Percentiles rank a stretch among this genome's conserved stretches.
These are phyloP conservation scores for Dyspetes luteomarginatus DNA, from an alignment of 2,888 invertebrate species.

Conservation along the genomic window DNA sequence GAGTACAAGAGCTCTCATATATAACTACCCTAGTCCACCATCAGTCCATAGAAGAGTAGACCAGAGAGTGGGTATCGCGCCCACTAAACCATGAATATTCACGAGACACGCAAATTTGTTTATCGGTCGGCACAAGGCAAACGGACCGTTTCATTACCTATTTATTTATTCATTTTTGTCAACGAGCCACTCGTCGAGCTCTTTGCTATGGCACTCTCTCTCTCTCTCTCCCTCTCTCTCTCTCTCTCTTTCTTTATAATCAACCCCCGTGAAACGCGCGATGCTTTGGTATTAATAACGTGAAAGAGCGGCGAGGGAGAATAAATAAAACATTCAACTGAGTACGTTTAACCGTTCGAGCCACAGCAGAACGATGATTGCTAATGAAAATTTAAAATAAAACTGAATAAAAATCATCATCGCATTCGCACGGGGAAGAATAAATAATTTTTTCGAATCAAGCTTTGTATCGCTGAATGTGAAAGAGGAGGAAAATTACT, in stretches of 20 bases:
- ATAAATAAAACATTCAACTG: conserved; percentile 21
- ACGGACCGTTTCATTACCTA: conserved; percentile 64
- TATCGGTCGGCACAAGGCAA: conserved; percentile 65
- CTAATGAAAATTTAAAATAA: conserved; percentile 42
- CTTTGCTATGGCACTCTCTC: neutral
- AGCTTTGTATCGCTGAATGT: conserved; percentile 8
- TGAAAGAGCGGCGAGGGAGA: conserved; percentile 18
- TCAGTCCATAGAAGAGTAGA: conserved; percentile 9
- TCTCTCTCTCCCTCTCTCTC: no score
- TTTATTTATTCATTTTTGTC: conserved; percentile 67
- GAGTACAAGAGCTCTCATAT: neutral
- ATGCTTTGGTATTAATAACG: conserved; percentile 42
- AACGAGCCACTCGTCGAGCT: conserved; percentile 57
- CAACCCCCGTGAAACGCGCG: conserved; percentile 48
- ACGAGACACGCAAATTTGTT: conserved; percentile 60
- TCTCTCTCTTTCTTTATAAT: conserved; percentile 38
- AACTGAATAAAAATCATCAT: neutral
- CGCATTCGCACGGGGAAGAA: neutral
- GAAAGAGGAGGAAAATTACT: neutral
- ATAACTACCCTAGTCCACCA: neutral
- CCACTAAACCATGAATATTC: conserved; percentile 62
- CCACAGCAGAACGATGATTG: conserved; percentile 22
- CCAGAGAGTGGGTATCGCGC: conserved; percentile 48
- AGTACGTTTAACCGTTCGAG: conserved; percentile 17
- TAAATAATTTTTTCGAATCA: conserved; percentile 29